Base-by-base conservation (phyloP, 2,113 vertebrate genomes). In the Misgurnus mizolepis region DNA sequence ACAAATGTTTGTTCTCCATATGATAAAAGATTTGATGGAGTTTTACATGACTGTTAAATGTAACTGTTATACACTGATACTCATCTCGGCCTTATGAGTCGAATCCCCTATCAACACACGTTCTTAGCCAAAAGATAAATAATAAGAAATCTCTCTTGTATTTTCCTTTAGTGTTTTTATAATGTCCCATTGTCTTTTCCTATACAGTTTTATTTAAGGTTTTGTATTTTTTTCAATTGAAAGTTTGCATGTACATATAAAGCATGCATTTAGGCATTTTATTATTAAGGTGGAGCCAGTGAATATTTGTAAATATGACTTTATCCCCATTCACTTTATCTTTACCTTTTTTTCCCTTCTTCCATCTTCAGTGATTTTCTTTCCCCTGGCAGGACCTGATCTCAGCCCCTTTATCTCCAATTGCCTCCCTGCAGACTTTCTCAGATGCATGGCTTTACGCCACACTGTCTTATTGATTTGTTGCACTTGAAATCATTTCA, bases 381-480 rank as follows among this genome's bases (percentile, higher is more conserved):
- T 18, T 70, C 45, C 50, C 67, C 67, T 70, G 56, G 70, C 55
- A 60, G 61, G 39, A 18, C n/a, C 34, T 66, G 60, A 53, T 18
- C 47, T 5, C 75, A 66, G 9, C 34, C 34, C 39, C 53, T 61
- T 34, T 45, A 55, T 60, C 49, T 78, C 65, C 53, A 70, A 7
- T 64, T 75, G 58, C 58, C 58, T 75, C 58, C 58, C 40, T 61
- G n/a, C n/a, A 75, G 56, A 75, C 72, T 18, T 58, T 18, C 17
- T 47, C 43, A 56, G 53, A 50, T 62, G 5, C 41, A 18, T 18
- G 41, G 56, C 56, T 47, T n/a, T 14, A 34, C n/a, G 17, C 41
- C 58, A 45, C 71, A 61, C 55, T 74, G 55, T 72, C 68, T 71
- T 77, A 71, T 49, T 72, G 65, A 72, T 72, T 75, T 45, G 7